phyloP scores from a whole-genome alignment of 2,888 invertebrate genomes.

The Dastarcus helophoroides region DNA sequence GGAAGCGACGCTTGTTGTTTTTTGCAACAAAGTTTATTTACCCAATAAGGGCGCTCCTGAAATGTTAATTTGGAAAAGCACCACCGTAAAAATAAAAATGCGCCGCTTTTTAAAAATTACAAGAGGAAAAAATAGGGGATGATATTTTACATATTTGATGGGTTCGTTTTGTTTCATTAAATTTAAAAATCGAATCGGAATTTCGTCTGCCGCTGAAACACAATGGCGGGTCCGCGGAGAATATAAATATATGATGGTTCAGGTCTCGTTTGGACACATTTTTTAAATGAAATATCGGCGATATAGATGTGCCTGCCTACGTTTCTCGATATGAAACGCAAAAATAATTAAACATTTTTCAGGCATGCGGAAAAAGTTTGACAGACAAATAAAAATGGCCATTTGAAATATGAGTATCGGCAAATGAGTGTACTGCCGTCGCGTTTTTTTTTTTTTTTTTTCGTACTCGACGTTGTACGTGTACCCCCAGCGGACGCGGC shows the following conservation, averaged over 20 bases:
- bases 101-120: constrained; percentile 28
- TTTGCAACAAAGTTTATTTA: no score
- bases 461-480: constrained; percentile 1
- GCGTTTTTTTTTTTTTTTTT: constrained; percentile 20
- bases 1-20: no score
- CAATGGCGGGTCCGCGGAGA: constrained; percentile 37
- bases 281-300: constrained; percentile 40
- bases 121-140: constrained; percentile 29
- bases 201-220: constrained; percentile 34
- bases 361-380: constrained; percentile 41
- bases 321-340: constrained; percentile 39
- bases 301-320: constrained; percentile 36
- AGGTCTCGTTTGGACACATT: constrained; percentile 37
- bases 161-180: constrained; percentile 36
- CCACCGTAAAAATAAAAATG: constrained; percentile 18
- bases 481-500: constrained; percentile 7
- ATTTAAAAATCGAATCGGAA: constrained; percentile 38
- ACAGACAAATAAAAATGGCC: constrained; percentile 41
- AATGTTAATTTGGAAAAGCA: no score
- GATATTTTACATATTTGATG: constrained; percentile 37
- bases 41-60: no score
- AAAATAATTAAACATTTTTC: constrained; percentile 43
- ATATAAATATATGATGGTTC: constrained; percentile 40
- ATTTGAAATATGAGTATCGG: constrained; percentile 40
- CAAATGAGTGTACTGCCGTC: constrained; percentile 29